Conservation (phyloP, 2,888 invertebrate species). For the Drosophila nigritarsus region DNA sequence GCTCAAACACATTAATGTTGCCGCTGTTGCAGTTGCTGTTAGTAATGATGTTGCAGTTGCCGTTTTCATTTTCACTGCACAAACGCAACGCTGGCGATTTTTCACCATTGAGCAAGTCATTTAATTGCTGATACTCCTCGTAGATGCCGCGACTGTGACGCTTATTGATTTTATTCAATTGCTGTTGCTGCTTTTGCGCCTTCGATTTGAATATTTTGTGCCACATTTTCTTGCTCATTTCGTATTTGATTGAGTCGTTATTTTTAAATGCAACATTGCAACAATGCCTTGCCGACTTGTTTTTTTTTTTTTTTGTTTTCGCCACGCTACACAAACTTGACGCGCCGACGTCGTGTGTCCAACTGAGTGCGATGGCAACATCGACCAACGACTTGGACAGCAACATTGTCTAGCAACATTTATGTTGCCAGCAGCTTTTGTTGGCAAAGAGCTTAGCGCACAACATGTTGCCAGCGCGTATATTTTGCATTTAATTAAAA, state of each 20-base stretch:
- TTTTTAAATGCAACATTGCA: constrained; percentile 47
- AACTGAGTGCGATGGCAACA: constrained; percentile 56
- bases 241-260: constrained; percentile 21
- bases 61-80: constrained; percentile 61
- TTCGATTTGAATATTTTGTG: constrained; percentile 84
- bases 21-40: constrained; percentile 21
- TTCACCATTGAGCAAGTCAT: constrained; percentile 63
- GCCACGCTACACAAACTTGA: constrained; percentile 44
- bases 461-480: constrained; percentile 63
- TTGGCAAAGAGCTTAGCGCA: constrained; percentile 8
- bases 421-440: constrained; percentile 34
- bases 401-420: constrained; percentile 43
- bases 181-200: constrained; percentile 76
- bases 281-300: background rate
- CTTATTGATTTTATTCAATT: constrained; percentile 70
- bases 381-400: constrained; percentile 16
- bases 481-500: constrained; percentile 76
- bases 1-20: constrained; percentile 72
- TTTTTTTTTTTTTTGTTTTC: background rate
- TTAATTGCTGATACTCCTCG: constrained; percentile 82
- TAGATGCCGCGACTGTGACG: constrained; percentile 80
- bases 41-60: constrained; percentile 24
- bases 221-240: constrained; percentile 85
- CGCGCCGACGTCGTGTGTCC: constrained; percentile 63
- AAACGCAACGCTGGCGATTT: constrained; percentile 47